Conservation (phyloP, 2,797 vertebrate genomes). For the Leptodactylus fallax region DNA sequence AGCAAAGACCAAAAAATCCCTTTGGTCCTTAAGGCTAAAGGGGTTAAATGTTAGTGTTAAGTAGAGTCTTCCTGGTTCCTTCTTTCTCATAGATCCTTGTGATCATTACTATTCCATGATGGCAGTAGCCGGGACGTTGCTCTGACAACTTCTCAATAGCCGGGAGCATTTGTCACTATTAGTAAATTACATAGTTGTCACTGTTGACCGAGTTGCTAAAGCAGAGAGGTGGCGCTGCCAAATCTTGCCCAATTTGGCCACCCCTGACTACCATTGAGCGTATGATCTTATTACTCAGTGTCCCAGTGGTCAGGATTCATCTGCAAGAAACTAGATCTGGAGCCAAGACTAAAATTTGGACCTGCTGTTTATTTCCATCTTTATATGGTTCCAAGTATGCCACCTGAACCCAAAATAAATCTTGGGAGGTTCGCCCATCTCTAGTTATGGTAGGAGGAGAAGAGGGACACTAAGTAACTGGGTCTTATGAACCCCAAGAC, state of each 20-base stretch:
- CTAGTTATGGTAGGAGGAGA: too few relatives aligned
- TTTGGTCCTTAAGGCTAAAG: too few relatives aligned
- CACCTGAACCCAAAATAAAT: too few relatives aligned
- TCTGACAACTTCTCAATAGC: not conserved
- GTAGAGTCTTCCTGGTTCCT: too few relatives aligned
- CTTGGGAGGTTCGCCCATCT: too few relatives aligned
- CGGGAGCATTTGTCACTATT: not conserved
- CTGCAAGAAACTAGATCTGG: not conserved
- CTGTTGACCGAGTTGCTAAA: not conserved
- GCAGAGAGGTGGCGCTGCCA: not conserved
- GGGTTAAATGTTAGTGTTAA: too few relatives aligned
- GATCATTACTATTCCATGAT: not conserved
- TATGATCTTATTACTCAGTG: not conserved
- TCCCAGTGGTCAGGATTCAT: not conserved
- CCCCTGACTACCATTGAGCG: not conserved
- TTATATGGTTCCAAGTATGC: too few relatives aligned
- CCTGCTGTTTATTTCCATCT: too few relatives aligned
- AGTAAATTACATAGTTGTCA: not conserved
- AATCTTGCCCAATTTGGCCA: not conserved
- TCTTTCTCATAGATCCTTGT: too few relatives aligned
- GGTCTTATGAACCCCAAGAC: too few relatives aligned
- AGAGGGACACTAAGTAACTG: too few relatives aligned
- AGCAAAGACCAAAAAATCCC: too few relatives aligned
- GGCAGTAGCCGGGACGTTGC: not conserved
- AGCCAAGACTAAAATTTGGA: not conserved